phyloP scores from a whole-genome alignment of 2,113 vertebrate species.

The Bos indicus region DNA sequence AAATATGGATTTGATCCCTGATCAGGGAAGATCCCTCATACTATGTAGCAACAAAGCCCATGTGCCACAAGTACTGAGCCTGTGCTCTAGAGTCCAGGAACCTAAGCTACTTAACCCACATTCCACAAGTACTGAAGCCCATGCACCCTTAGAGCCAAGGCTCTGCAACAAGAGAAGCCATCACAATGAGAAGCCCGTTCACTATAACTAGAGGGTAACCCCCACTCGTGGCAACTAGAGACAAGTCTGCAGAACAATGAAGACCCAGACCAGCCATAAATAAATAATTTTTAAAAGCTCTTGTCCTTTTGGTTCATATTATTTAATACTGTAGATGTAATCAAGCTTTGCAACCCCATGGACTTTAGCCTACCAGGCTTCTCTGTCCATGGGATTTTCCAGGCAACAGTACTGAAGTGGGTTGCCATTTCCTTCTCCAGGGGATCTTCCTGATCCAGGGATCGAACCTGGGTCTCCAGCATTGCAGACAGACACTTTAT shows the following conservation, averaged over 20 bases:
- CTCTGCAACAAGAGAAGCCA: neutral
- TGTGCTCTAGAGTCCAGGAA: no score
- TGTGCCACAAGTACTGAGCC: neutral
- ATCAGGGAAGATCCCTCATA: neutral
- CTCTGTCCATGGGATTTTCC: no score
- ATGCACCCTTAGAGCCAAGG: rapidly evolving
- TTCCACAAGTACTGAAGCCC: no score
- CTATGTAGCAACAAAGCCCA: neutral
- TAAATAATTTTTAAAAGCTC: neutral
- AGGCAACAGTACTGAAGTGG: no score
- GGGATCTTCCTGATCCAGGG: no score
- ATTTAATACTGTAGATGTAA: neutral
- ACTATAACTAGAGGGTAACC: neutral
- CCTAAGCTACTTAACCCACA: no score
- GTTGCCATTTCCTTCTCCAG: no score
- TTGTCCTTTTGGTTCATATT: neutral
- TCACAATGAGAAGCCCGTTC: neutral
- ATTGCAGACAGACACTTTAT: no score
- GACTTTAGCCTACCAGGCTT: no score
- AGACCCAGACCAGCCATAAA: neutral
- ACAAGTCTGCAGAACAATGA: neutral
- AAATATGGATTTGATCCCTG: neutral
- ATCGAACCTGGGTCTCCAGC: no score
- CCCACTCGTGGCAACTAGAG: neutral
- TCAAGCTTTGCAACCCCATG: neutral